Evolutionary conservation across 2,888 invertebrate genomes (phyloP).

Genomic region (Ariolimax columbianus): DNA sequence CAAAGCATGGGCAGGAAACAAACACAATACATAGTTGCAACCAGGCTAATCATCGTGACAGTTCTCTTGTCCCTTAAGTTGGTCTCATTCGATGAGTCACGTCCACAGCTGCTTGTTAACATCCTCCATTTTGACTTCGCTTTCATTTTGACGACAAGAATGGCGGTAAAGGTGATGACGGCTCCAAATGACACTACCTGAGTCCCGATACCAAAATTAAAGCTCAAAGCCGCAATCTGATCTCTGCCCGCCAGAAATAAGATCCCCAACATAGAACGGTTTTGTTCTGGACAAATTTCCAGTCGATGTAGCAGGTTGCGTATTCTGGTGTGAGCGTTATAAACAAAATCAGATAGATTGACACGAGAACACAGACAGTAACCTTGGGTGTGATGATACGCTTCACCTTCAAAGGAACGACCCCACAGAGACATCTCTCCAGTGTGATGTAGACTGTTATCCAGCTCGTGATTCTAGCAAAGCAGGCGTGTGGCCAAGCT

Average conservation of each 20-base stretch:
- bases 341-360: background rate
- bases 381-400: conserved; percentile 14
- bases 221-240: conserved; percentile 3
- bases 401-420: conserved; percentile 28
- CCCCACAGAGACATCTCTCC: conserved; percentile 42
- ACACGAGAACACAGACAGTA: background rate
- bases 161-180: background rate
- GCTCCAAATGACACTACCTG: background rate
- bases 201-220: background rate
- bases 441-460: conserved; percentile 30
- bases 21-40: conserved; percentile 11
- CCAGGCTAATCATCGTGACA: conserved; percentile 2
- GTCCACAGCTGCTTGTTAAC: background rate
- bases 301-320: conserved; percentile 9
- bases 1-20: conserved; percentile 27
- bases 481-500: conserved; percentile 23
- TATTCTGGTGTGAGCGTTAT: conserved; percentile 26
- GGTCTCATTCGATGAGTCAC: background rate
- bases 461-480: conserved; percentile 1
- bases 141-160: conserved; percentile 20
- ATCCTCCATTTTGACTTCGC: conserved; percentile 22
- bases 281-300: conserved; percentile 14
- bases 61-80: background rate
- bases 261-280: conserved; percentile 23
- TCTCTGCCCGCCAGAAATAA: conserved; percentile 14